Evolutionary conservation across 2,797 vertebrate species (phyloP).

Genomic region (Gymnodraco acuticeps): DNA sequence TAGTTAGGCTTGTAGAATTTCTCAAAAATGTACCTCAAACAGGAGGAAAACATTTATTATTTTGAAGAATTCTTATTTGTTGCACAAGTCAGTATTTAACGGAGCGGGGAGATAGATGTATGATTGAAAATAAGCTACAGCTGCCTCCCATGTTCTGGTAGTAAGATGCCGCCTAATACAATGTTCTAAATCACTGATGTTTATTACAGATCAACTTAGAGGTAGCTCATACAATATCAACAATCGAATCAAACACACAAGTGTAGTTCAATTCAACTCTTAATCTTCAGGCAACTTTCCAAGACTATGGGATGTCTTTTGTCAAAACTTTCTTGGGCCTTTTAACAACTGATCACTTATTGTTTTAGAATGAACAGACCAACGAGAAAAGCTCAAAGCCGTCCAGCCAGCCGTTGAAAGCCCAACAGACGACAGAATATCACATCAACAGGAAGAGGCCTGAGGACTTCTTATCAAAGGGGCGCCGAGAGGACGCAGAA

Average conservation of each 20-base stretch:
- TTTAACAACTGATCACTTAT: background rate
- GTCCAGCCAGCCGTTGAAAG: slow-evolving; percentile 56
- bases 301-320: background rate
- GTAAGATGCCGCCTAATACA: no score
- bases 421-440: slow-evolving; percentile 62
- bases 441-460: slow-evolving; percentile 69
- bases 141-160: background rate
- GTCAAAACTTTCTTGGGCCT: background rate
- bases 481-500: slow-evolving; percentile 62
- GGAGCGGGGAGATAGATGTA: background rate
- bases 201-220: background rate
- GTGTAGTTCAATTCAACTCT: background rate
- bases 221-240: background rate
- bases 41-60: background rate
- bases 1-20: background rate
- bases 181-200: background rate
- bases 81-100: background rate
- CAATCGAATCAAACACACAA: background rate
- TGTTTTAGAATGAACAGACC: slow-evolving; percentile 73
- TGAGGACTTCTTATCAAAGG: slow-evolving; percentile 67
- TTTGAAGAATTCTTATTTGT: background rate
- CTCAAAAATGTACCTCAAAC: background rate
- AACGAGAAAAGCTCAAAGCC: slow-evolving; percentile 70
- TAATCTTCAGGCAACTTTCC: background rate
- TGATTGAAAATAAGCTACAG: background rate